Evolutionary conservation across 2,113 vertebrate genomes (phyloP), one percentile per base, ranked within the genome.

Genomic region (Tragelaphus strepsiceros): DNA sequence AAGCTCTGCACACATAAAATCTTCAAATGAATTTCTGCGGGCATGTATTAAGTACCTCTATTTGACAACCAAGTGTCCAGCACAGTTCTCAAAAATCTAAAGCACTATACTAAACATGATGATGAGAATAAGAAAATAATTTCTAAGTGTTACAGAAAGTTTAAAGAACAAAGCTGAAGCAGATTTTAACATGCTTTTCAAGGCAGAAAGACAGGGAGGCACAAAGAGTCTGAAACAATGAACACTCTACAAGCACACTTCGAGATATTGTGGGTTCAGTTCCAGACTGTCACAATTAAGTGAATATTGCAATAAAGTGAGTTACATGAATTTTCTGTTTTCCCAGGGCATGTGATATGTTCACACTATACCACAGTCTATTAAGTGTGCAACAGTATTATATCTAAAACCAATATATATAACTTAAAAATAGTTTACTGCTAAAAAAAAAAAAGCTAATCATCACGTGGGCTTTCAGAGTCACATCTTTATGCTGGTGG

Each of bases 31-130:
- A 88, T 59, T 32, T 77, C 71, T 88, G 39, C 16, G 26, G 10
- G 19, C 28, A 49, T 58, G 32, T 51, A 56, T 53, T n/a, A 82
- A 95, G 24, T 78, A 61, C 7, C 14, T 35, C 61, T 81, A 21
- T 53, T 39, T 84, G 62, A 58, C 53, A 12, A 95, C n/a, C 54
- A 97, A 92, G 39, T 94, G 24, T 80, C 56, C 14, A 88, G 51
- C 5, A 95, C 4, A 35, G 54, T 4, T 90, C 2, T 88, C 81
- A 91, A 14, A 82, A 83, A 93, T 83, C 49, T 87, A 88, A 78
- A 28, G 11, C n/a, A 67, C 39, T 39, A 35, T 26, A 43, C 58
- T 87, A 93, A 89, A 87, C 61, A 80, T 28, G 43, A 91, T 49
- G 43, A 64, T 51, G 22, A 92, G 46, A 88, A 85, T 80, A 67